Evolutionary conservation across 2,888 invertebrate genomes (phyloP).

Genomic region (Schrankia costaestrigalis): DNA sequence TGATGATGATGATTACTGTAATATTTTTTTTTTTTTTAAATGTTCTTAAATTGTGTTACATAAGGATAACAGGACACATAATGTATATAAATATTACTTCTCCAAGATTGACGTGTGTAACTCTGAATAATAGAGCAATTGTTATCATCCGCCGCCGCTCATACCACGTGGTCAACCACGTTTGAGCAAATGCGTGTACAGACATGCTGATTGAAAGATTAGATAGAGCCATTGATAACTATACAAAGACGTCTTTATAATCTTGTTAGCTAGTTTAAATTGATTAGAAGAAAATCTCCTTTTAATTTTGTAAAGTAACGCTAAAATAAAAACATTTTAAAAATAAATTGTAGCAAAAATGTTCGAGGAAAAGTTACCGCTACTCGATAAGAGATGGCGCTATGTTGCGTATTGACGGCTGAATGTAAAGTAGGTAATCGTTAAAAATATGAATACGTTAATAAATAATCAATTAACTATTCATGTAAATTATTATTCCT

Average conservation of each 20-base stretch:
- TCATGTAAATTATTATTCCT: too few species aligned
- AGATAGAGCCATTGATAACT: too few species aligned
- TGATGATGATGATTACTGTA: too few species aligned
- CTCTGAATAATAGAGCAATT: slow-evolving; percentile 6
- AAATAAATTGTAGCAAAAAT: not conserved
- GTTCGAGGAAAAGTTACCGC: slow-evolving; percentile 17
- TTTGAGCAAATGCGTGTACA: not conserved
- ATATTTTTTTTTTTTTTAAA: too few species aligned
- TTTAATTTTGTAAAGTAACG: not conserved
- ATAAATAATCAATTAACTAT: not conserved
- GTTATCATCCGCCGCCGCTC: slow-evolving; percentile 11
- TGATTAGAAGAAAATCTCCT: not conserved
- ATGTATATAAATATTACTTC: not conserved
- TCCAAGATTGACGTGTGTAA: not conserved
- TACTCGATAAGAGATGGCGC: slow-evolving; percentile 62
- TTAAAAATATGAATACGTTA: not conserved
- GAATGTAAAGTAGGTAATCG: not conserved
- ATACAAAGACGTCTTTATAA: not conserved
- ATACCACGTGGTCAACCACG: slow-evolving; percentile 6
- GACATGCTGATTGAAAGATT: slow-evolving; percentile 7
- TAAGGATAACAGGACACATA: too few species aligned
- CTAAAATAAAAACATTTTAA: not conserved
- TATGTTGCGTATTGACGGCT: too few species aligned
- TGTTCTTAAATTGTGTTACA: too few species aligned
- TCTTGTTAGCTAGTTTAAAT: not conserved